Conservation (phyloP, 2,113 vertebrate genomes). For the Malurus alboscapulatus region DNA sequence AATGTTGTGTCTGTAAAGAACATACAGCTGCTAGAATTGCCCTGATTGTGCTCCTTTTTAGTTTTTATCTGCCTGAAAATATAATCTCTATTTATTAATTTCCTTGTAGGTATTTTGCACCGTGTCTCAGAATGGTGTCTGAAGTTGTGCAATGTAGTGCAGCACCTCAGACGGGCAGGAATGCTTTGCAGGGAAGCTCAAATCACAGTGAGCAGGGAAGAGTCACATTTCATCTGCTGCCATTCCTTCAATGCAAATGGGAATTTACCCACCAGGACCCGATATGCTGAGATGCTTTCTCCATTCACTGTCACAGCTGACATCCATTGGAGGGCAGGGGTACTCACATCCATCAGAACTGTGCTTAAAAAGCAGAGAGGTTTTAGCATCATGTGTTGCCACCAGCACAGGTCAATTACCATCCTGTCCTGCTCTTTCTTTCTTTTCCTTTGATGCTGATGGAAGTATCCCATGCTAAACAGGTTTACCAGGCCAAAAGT, state of each 20-base stretch:
- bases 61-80: not conserved
- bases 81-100: not conserved
- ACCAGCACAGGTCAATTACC: not conserved
- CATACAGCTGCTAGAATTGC: not conserved
- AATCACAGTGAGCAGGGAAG: not conserved
- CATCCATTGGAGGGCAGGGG: not conserved
- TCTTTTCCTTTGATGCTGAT: not conserved
- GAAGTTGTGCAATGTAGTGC: not conserved
- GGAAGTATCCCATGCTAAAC: not conserved
- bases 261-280: not conserved
- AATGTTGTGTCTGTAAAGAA: accelerated
- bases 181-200: not conserved
- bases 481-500: not conserved
- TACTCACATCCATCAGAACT: not conserved
- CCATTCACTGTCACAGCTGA: not conserved
- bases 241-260: not conserved
- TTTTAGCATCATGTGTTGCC: not conserved
- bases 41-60: not conserved
- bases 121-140: not conserved
- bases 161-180: not conserved
- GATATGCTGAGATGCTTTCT: not conserved
- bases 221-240: not conserved
- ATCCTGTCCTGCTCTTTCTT: not conserved
- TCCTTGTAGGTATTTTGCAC: not conserved
- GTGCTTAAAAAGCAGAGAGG: not conserved